Conservation (phyloP, 2,113 vertebrate species). For the Ginglymostoma cirratum region DNA sequence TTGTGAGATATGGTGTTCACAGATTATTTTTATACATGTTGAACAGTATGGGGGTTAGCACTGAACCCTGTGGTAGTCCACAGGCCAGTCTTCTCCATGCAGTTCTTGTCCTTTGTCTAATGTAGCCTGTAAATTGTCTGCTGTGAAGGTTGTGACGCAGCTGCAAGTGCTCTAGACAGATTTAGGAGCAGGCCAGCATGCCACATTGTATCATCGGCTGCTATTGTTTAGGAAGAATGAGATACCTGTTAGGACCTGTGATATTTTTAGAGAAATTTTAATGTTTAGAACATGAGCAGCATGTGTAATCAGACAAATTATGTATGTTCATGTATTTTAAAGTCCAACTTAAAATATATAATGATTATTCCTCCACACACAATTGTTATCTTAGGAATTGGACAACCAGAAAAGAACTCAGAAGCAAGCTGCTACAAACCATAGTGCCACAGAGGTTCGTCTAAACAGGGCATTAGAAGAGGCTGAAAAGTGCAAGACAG, state of each 20-base stretch:
- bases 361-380: not conserved
- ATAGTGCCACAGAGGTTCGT: conserved; percentile 70
- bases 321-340: not conserved
- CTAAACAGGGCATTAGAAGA: conserved; percentile 87
- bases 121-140: too few species aligned
- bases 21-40: too few species aligned
- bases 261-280: not conserved
- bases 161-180: too few species aligned
- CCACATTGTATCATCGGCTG: too few species aligned
- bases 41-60: too few species aligned
- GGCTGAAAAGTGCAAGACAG: conserved; percentile 67
- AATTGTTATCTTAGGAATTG: conserved; percentile 62
- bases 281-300: not conserved
- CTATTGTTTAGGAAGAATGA: not conserved
- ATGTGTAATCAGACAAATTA: not conserved
- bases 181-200: too few species aligned
- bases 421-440: conserved; percentile 67
- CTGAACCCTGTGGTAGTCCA: too few species aligned
- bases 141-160: too few species aligned
- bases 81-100: too few species aligned
- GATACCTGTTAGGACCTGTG: not conserved
- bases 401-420: conserved; percentile 66
- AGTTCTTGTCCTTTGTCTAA: too few species aligned
- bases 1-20: too few species aligned
- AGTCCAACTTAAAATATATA: not conserved